Evolutionary conservation across 2,888 invertebrate species (phyloP), one percentile per base, ranked within the genome.

Genomic region (Antheraea assamensis): DNA sequence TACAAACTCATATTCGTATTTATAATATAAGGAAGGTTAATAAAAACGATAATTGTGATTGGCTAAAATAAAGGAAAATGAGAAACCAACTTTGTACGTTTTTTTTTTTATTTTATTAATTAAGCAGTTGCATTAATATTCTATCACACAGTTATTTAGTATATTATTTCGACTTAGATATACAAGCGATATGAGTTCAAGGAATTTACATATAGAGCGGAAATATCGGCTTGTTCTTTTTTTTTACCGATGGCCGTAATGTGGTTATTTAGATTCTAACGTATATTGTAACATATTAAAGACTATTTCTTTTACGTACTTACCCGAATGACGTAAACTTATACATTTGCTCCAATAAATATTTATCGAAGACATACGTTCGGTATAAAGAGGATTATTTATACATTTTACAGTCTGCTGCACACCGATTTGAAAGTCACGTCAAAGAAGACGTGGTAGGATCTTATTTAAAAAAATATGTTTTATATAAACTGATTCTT

Each of bases 241-340:
- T 21, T 58, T 5, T 17, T 27, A 13, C 17, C 30, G 61, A 30
- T 27, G 35, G 3, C 8, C 1, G 35, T 68, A 68, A 68, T 72
- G 52, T 72, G 71, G 71, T 74, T 72, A 52, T 55, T 24, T 68
- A 68, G 35, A 68, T 68, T 31, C 68, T 3, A 68, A 35, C 35
- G 35, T 68, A 68, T n/a, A 68, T 68, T 68, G 31, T 35, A 35
- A 68, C 21, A 68, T 68, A 35, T 68, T 68, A 15, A 30, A 19
- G 58, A 58, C 58, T 58, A 58, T 58, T 24, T 58, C 13, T 3
- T 17, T 30, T 27, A 68, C 24, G n/a, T 68, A 68, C n/a, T 68
- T 68, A 68, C 21, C 13, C 1, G 24, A 68, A 35, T 68, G 68
- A 68, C 35, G 35, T 35, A 68, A 68, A 35, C 68, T 35, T 68